Percentiles rank a stretch among this genome's conserved stretches.
Evolutionary conservation across 2,113 vertebrate genomes (phyloP).

Genomic region (Rhinoptilus africanus): DNA sequence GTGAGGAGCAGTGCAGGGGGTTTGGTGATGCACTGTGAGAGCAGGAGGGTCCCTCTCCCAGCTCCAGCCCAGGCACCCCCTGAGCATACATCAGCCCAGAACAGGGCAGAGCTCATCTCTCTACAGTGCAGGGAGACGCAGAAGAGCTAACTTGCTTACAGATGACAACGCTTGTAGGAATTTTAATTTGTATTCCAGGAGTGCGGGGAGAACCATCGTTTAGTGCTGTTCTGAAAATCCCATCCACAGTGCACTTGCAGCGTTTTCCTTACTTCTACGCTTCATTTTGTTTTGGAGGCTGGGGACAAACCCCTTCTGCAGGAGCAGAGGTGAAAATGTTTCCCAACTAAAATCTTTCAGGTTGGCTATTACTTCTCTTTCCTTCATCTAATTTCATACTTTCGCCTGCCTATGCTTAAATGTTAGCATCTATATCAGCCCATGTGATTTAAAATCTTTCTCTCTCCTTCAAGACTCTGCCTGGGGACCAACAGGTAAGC

Average conservation of each 20-base stretch:
- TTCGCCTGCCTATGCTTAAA: background rate
- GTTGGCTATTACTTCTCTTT: background rate
- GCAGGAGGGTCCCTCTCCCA: background rate
- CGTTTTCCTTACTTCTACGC: background rate
- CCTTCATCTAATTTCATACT: background rate
- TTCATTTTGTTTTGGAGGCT: background rate
- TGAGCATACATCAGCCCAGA: background rate
- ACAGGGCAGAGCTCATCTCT: background rate
- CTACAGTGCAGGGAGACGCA: rapidly evolving
- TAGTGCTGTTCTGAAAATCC: background rate
- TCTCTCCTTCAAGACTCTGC: background rate
- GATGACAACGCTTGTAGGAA: background rate
- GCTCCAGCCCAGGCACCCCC: background rate
- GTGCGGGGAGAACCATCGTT: background rate
- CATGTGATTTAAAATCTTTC: background rate
- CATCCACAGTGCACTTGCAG: background rate
- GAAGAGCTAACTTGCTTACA: background rate
- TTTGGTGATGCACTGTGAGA: too few species aligned
- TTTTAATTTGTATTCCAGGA: background rate
- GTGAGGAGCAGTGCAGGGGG: background rate
- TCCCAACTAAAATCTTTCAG: background rate
- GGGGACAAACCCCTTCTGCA: background rate
- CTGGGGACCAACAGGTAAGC: background rate
- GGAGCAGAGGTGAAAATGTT: background rate
- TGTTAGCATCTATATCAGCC: background rate